These are phyloP conservation scores for Stenodera caucasica DNA, from an alignment of 2,888 invertebrate genomes.

Conservation along the genomic window DNA sequence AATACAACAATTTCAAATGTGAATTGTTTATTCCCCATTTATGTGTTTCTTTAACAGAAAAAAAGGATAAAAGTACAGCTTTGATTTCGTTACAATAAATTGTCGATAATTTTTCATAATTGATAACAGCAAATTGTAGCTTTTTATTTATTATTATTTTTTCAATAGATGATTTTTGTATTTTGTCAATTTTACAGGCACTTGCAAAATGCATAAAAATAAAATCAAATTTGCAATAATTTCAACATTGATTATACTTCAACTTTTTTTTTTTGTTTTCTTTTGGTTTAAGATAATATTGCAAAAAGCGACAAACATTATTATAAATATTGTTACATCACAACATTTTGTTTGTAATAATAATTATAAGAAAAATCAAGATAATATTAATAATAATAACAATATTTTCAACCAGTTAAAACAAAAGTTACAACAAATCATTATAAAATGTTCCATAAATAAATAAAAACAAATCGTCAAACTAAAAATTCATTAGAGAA, in stretches of 20 bases:
- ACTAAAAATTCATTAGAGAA: neutral
- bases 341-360: neutral
- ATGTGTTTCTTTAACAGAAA: too few relatives aligned
- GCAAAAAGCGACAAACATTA: constrained; percentile 5
- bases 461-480: neutral
- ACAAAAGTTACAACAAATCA: neutral
- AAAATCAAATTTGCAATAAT: neutral
- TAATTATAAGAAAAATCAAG: neutral
- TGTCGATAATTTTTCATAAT: neutral
- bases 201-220: constrained; percentile 6
- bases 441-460: too few relatives aligned
- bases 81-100: too few relatives aligned
- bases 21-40: too few relatives aligned
- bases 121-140: neutral
- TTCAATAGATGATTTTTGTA: neutral
- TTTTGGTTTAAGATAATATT: neutral
- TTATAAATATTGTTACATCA: neutral
- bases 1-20: too few relatives aligned
- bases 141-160: neutral
- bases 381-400: neutral
- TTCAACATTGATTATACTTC: neutral
- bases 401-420: neutral
- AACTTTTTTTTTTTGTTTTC: neutral
- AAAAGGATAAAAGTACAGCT: too few relatives aligned
- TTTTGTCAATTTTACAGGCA: neutral